Evolutionary conservation across 2,888 invertebrate genomes (phyloP).

Genomic region (Euphydryas editha): DNA sequence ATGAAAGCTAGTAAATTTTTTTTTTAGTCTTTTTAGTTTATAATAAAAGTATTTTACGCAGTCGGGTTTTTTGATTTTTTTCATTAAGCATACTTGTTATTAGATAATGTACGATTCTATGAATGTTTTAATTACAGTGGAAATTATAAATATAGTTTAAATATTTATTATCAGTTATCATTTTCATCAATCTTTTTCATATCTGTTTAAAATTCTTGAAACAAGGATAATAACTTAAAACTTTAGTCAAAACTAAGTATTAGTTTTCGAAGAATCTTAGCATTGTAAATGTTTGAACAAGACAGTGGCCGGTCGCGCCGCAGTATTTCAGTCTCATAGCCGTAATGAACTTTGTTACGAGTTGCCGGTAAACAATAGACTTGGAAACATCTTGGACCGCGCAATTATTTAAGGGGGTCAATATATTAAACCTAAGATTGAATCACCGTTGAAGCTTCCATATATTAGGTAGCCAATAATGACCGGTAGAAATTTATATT

Average conservation of each 20-base stretch:
- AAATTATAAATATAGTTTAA: no score
- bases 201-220: neutral
- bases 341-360: slow-evolving; percentile 34
- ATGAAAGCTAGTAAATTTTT: no score
- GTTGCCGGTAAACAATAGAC: slow-evolving; percentile 21
- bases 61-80: no score
- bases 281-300: slow-evolving; percentile 26
- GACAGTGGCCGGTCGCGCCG: slow-evolving; percentile 27
- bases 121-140: no score
- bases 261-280: slow-evolving; percentile 24
- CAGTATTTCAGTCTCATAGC: slow-evolving; percentile 23
- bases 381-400: slow-evolving; percentile 18
- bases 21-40: no score
- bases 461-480: no score
- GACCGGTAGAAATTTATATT: neutral
- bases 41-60: no score
- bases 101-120: no score
- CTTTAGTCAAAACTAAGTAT: slow-evolving; percentile 14
- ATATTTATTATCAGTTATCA: no score
- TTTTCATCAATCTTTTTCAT: no score
- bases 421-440: slow-evolving; percentile 1
- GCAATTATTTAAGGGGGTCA: slow-evolving; percentile 1
- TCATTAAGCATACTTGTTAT: no score
- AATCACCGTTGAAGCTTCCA: neutral
- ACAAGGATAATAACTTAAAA: slow-evolving; percentile 5